Base-by-base conservation (phyloP, 2,888 invertebrate genomes). In the Nebria salina region DNA sequence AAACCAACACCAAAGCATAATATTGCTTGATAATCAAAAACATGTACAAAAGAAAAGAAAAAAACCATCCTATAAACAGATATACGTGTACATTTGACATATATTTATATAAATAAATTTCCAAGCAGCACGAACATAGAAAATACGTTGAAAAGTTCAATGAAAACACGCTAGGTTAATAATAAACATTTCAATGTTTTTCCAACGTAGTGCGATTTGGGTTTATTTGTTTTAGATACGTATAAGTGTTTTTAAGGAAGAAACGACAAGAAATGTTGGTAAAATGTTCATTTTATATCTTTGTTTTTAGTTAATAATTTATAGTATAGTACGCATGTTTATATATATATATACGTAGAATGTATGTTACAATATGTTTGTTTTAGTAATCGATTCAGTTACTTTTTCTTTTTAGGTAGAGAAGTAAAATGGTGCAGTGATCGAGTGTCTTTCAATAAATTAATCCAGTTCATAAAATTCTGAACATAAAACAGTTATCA, bases 401-500 rank as follows among this genome's bases (percentile, higher is more conserved):
- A 54, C 54, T 54, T 54, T 54, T 54, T 54, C 3, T 54, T 54
- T 54, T 54, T 54, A 7, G 54, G 7, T 54, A 8, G 41, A 70
- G 43, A 13, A 66, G n/a, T 43, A 76, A 7, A 42, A 70, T 54
- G 68, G 78, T 78, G 78, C 78, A 78, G 78, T 78, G 78, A 78
- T 78, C 78, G 72, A 78, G 78, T 78, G 78, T 78, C 65, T 78
- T 65, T 65, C 20, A 70, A 54, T 15, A 26, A 70, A 70, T 34
- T 20, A 70, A 70, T 26, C 66, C 66, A 66, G 6, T 15, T 70
- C 7, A 54, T 54, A 54, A 54, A 54, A 54, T 54, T 65, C 73
- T 78, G 78, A 73, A 78, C 73, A 78, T 65, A 78, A 20, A 20
- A 78, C 78, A 77, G 77, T 77, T 72, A 20, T 77, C n/a, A 73